Base-by-base conservation (phyloP, 1,140 invertebrate species). In the Odontomachus brunneus region DNA sequence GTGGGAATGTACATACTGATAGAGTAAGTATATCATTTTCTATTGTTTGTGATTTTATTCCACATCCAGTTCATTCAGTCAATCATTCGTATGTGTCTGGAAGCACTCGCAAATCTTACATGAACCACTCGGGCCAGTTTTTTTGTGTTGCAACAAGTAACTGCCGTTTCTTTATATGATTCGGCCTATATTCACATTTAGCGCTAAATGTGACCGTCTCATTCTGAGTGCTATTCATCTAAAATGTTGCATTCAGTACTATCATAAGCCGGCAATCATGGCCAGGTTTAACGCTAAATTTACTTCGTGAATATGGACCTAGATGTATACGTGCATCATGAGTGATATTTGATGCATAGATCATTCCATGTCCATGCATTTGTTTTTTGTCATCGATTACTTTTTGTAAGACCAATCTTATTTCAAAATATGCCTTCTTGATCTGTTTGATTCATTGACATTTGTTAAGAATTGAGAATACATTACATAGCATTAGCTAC, bases 1-100 rank as follows among this genome's bases (percentile, higher is more conserved):
- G 90, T 92, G 91, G 91, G 91, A 92, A 92, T 92, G 84, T 91
- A 91, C 90, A 92, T 91, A 91, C 90, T 91, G 90, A 91, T 92
- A 92, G 90, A 92, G 91, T 92, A 92, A 92, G 91, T 92, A 92
- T 91, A 90, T 90, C 88, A 91, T 89, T 87, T 90, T 90, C 88
- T 90, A 91, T 84, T 91, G 90, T 91, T 90, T 91, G 89, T 90
- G 89, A 82, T 86, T 90, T 90, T 88, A 88, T 91, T 89, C 88
- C 90, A 44, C 38, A 90, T 90, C 86, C 84, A 75, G 82, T 80
- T 87, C 85, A 87, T 86, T 75, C 48, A 84, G 82, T 80, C 73
- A 67, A 84, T 86, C 53, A 86, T 80, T 83, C 62, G 71, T 71
- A 75, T 53, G 67, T 62, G 48, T 81, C 72, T 84, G 67, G 66